These are phyloP conservation scores for Tachina fera DNA, from an alignment of 2,888 invertebrate species.

Conservation along the genomic window DNA sequence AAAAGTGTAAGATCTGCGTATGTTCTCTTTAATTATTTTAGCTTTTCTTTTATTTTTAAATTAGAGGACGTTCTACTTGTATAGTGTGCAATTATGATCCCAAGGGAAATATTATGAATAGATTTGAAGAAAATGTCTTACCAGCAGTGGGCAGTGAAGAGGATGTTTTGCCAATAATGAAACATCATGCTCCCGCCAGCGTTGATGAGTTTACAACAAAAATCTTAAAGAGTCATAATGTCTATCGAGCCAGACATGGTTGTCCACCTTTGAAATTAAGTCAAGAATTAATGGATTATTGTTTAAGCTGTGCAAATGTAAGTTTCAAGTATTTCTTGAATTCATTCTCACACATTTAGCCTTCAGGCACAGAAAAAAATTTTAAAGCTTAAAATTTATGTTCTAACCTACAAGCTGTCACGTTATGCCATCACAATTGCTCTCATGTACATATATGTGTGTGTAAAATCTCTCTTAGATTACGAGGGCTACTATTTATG, in stretches of 20 bases:
- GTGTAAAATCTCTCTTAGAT: too few relatives aligned
- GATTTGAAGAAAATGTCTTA: conserved; percentile 41
- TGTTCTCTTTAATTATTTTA: neutral
- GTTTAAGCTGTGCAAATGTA: conserved; percentile 12
- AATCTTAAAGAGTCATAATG: conserved; percentile 36
- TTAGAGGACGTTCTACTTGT: conserved; percentile 39
- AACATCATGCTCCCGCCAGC: neutral
- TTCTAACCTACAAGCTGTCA: too few relatives aligned
- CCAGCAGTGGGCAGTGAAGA: neutral
- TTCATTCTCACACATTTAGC: too few relatives aligned
- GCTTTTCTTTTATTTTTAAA: neutral
- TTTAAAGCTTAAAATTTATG: too few relatives aligned
- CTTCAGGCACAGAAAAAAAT: too few relatives aligned
- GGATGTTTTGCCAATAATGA: neutral
- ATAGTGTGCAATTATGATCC: conserved; percentile 56
- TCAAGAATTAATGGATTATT: conserved; percentile 40
- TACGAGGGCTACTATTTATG: too few relatives aligned
- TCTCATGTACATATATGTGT: too few relatives aligned
- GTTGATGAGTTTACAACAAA: conserved; percentile 23
- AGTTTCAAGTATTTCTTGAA: conserved; percentile 19
- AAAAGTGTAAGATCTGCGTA: conserved; percentile 72
- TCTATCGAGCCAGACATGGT: conserved; percentile 10
- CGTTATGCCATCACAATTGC: too few relatives aligned
- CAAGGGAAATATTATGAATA: conserved; percentile 24
- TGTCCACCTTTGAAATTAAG: conserved; percentile 27